These are phyloP conservation scores for Cenopis cana DNA, from an alignment of 2,888 invertebrate genomes.

Conservation along the genomic window DNA sequence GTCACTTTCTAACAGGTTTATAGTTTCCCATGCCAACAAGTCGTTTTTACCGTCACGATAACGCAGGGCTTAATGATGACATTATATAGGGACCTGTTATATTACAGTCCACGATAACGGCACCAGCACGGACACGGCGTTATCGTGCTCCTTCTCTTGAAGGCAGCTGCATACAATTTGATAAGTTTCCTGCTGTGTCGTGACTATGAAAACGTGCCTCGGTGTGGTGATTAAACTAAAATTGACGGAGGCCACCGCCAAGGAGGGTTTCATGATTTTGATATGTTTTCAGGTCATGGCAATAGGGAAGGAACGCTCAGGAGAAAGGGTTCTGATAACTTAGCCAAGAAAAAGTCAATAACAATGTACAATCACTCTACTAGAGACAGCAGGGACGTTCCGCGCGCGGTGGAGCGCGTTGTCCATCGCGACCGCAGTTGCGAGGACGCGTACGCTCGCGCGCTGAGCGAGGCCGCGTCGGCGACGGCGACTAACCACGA, in stretches of 20 bases:
- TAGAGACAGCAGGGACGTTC: constrained; percentile 63
- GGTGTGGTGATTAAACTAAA: background rate
- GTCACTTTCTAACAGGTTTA: too few relatives aligned
- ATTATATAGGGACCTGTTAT: too few relatives aligned
- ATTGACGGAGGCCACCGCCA: background rate
- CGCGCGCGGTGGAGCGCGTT: constrained; percentile 55
- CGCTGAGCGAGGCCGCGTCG: constrained; percentile 62
- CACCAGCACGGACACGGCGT: too few relatives aligned
- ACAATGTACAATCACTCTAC: constrained; percentile 74
- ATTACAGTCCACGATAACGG: too few relatives aligned
- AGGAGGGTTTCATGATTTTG: constrained; percentile 31
- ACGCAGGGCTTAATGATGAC: too few relatives aligned
- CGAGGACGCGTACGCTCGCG: constrained; percentile 74
- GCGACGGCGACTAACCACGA: constrained; percentile 48
- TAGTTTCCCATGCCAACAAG: too few relatives aligned
- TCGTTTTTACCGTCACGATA: too few relatives aligned
- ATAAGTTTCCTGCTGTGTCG: too few relatives aligned
- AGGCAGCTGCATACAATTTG: too few relatives aligned
- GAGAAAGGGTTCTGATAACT: constrained; percentile 50
- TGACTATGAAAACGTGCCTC: background rate
- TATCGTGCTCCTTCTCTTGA: too few relatives aligned
- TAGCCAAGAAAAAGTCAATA: constrained; percentile 62
- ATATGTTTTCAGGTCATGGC: constrained; percentile 56
- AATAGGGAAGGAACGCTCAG: constrained; percentile 52
- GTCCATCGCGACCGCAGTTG: constrained; percentile 63